Evolutionary conservation across 2,888 invertebrate genomes (phyloP).

Genomic region (Iphiclides podalirius): DNA sequence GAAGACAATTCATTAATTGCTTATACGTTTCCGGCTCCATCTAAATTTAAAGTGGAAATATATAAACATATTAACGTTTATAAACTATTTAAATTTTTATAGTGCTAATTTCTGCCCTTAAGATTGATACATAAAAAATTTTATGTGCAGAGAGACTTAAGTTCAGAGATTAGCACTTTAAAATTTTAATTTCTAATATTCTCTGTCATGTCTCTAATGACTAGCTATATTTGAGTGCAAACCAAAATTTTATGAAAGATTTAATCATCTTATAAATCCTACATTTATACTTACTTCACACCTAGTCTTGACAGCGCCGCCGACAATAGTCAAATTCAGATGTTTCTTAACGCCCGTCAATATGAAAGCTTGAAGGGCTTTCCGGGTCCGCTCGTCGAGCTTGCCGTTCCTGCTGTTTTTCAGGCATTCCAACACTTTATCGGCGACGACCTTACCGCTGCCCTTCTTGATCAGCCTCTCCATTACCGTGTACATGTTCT

Average conservation of each 20-base stretch:
- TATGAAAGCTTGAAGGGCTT: conserved; percentile 57
- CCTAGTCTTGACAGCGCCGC: conserved; percentile 70
- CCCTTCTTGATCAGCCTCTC: conserved; percentile 48
- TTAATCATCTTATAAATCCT: too few relatives aligned
- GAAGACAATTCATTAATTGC: conserved; percentile 61
- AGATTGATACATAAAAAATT: too few relatives aligned
- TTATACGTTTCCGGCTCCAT: conserved; percentile 61
- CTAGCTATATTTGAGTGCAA: too few relatives aligned
- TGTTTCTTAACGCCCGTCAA: conserved; percentile 57
- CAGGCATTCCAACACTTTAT: conserved; percentile 49
- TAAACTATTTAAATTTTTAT: too few relatives aligned
- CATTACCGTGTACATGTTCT: conserved; percentile 66
- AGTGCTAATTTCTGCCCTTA: too few relatives aligned
- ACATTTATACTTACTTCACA: conserved; percentile 68
- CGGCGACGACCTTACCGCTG: conserved; percentile 55
- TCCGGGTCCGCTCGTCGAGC: conserved; percentile 49
- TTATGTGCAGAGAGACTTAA: too few relatives aligned
- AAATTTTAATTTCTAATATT: too few relatives aligned
- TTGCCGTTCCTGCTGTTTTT: conserved; percentile 63
- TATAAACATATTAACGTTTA: too few relatives aligned
- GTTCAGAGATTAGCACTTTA: too few relatives aligned
- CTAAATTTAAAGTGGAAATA: conserved; percentile 34
- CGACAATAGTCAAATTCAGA: conserved; percentile 64
- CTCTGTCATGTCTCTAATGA: too few relatives aligned
- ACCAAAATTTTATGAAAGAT: too few relatives aligned